Percentiles rank a stretch among this genome's conserved stretches.
Conservation (phyloP, 2,797 vertebrate genomes). For the Nothura maculosa region DNA sequence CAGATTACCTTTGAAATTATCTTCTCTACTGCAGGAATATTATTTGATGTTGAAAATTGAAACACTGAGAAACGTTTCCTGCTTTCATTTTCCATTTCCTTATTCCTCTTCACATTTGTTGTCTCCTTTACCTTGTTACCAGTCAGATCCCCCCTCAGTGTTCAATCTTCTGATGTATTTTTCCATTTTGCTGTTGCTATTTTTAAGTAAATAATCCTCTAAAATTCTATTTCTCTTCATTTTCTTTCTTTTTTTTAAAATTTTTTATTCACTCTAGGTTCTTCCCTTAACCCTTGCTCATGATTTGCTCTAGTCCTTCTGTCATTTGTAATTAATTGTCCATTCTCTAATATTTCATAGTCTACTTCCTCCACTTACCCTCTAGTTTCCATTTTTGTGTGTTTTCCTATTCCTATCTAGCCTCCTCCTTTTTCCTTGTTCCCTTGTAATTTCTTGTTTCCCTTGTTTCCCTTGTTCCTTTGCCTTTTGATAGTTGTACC, state of each 20-base stretch:
- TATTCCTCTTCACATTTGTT: not conserved
- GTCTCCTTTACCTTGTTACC: not conserved
- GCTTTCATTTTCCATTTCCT: not conserved
- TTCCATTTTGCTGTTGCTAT: not conserved
- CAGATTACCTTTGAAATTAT: not conserved
- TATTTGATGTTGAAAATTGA: not conserved
- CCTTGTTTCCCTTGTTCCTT: too few relatives aligned
- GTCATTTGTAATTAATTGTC: not conserved
- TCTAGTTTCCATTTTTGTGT: not conserved
- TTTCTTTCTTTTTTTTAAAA: accelerated
- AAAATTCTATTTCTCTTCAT: not conserved
- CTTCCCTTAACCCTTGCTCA: not conserved
- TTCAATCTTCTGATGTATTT: not conserved
- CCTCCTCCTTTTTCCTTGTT: not conserved
- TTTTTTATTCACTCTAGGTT: not conserved
- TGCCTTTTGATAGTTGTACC: not conserved
- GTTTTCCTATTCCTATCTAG: not conserved
- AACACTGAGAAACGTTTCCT: not conserved
- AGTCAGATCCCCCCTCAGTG: not conserved
- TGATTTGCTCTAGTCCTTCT: not conserved
- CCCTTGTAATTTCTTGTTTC: too few relatives aligned
- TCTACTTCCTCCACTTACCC: not conserved
- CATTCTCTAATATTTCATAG: not conserved
- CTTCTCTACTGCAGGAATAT: not conserved
- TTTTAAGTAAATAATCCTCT: not conserved